Evolutionary conservation across 2,888 invertebrate genomes (phyloP).

Genomic region (Agrochola circellaris): DNA sequence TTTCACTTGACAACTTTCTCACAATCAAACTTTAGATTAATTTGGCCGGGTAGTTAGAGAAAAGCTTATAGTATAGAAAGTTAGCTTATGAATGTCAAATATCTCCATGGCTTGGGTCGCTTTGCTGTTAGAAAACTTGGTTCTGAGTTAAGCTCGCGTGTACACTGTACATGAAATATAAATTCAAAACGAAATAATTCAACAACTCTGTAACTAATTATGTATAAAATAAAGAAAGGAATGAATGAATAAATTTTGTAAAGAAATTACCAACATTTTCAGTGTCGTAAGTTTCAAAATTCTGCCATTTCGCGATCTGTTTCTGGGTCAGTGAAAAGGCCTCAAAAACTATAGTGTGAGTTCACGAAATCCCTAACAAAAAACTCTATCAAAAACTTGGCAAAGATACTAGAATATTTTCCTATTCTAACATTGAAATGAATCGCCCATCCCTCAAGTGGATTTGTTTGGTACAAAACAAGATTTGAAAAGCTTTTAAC

Average conservation of each 20-base stretch:
- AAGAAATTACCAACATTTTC: not conserved
- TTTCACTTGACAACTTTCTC: not conserved
- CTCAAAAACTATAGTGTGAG: not conserved
- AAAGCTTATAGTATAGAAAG: not conserved
- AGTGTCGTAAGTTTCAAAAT: not conserved
- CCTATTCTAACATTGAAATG: conserved; percentile 31
- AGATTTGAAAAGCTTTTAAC: conserved; percentile 26
- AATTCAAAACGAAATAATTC: not conserved
- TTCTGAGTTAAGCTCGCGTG: not conserved
- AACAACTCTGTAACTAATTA: not conserved
- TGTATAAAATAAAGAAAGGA: not conserved
- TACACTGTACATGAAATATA: not conserved
- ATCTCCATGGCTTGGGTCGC: not conserved
- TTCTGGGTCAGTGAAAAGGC: not conserved
- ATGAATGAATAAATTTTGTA: not conserved
- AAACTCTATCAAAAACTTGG: conserved; percentile 55
- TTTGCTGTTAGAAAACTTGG: not conserved
- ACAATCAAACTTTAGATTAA: conserved; percentile 12
- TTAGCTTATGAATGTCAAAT: conserved; percentile 6
- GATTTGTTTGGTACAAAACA: conserved; percentile 19
- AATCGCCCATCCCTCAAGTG: conserved; percentile 10
- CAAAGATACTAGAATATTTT: conserved; percentile 40
- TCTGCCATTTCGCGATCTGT: not conserved
- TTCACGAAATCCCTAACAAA: conserved; percentile 15
- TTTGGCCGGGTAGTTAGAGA: not conserved